These are phyloP conservation scores for Aphodius granarius DNA, from an alignment of 2,888 invertebrate genomes.

Conservation along the genomic window DNA sequence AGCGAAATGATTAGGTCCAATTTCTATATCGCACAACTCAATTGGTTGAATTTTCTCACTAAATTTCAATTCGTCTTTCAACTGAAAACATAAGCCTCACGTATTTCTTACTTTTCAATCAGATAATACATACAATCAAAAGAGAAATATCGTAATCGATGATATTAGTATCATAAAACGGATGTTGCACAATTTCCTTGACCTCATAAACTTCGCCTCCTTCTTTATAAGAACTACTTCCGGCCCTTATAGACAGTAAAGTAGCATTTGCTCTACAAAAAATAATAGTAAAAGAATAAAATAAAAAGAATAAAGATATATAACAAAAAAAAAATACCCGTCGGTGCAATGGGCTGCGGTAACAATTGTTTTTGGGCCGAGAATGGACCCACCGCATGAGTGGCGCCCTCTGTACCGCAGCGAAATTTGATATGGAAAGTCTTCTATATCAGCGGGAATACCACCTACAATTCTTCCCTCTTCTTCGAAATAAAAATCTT, in stretches of 20 bases:
- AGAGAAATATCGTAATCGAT: conserved; percentile 32
- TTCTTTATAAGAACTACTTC: conserved; percentile 26
- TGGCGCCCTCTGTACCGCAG: conserved; percentile 34
- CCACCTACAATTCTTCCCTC: conserved; percentile 42
- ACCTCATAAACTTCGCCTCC: conserved; percentile 28
- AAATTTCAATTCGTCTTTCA: conserved; percentile 18
- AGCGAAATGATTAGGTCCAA: conserved; percentile 21
- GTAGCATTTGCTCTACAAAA: conserved; percentile 16
- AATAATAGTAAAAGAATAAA: neutral
- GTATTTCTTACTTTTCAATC: neutral
- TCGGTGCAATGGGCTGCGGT: conserved; percentile 43
- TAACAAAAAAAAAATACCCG: conserved; percentile 23
- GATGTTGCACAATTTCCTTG: conserved; percentile 28
- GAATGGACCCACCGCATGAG: conserved; percentile 42
- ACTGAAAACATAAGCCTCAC: neutral
- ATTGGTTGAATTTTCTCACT: conserved; percentile 9
- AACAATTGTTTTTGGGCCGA: conserved; percentile 32
- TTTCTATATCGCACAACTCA: conserved; percentile 7
- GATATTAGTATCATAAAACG: conserved; percentile 25
- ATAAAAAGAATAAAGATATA: neutral
- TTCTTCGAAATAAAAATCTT: neutral
- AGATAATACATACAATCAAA: conserved; percentile 24
- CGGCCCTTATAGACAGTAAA: conserved; percentile 26
- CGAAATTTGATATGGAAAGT: conserved; percentile 41
- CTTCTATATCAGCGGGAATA: conserved; percentile 32